phyloP scores from a whole-genome alignment of 2,113 vertebrate species.

The Gnathonemus echidnorhynchus region DNA sequence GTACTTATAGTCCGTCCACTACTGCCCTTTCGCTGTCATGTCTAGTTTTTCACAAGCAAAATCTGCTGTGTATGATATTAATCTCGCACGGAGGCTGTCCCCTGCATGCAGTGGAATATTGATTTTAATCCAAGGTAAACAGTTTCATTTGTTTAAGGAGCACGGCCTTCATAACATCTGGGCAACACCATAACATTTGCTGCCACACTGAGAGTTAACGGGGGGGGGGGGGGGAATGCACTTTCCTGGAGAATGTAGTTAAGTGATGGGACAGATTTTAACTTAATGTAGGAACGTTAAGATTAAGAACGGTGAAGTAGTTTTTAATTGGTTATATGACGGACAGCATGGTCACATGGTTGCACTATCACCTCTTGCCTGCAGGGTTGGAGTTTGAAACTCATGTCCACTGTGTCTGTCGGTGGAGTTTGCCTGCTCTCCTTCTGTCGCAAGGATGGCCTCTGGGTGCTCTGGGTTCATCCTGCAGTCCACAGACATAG shows the following conservation, averaged over 20 bases:
- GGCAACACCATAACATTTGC: background rate
- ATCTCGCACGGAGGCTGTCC: background rate
- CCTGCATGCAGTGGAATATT: background rate
- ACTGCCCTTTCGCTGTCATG: background rate
- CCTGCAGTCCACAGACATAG: background rate
- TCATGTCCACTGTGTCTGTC: background rate
- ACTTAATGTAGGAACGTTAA: background rate
- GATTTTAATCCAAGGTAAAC: constrained; percentile 16
- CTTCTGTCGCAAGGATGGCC: background rate
- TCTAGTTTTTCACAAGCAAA: background rate
- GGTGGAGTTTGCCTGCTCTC: background rate
- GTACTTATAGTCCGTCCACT: background rate
- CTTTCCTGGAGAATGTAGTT: background rate
- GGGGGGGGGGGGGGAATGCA: background rate
- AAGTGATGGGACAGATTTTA: background rate
- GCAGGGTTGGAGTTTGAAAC: background rate
- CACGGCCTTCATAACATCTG: background rate
- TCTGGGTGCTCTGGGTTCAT: background rate
- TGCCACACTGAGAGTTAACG: background rate
- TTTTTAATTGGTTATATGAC: background rate
- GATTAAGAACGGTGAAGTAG: background rate
- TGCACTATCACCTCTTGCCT: background rate
- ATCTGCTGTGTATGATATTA: background rate
- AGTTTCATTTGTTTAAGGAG: background rate
- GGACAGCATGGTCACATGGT: background rate